These are phyloP conservation scores for Pseudomyrmex flavicornis DNA, from an alignment of 1,140 invertebrate species.

Conservation along the genomic window DNA sequence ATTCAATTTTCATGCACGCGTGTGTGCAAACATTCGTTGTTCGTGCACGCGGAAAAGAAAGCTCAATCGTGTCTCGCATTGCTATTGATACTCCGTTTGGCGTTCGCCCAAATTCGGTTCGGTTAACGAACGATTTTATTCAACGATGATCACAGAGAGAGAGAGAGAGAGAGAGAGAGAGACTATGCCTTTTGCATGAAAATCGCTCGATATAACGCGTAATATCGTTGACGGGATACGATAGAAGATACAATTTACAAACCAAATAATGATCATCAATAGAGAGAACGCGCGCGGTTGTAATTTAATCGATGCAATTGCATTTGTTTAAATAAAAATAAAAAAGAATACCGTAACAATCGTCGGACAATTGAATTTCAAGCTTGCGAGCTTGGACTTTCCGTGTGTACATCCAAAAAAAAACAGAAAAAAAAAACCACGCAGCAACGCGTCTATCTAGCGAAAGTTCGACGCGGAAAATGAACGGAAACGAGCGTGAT, in stretches of 20 bases:
- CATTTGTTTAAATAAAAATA: too few relatives aligned
- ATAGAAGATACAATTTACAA: neutral
- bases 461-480: neutral
- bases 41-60: conserved; percentile 36
- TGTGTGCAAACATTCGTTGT: conserved; percentile 45
- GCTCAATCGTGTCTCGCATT: conserved; percentile 27
- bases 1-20: conserved; percentile 49
- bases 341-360: too few relatives aligned
- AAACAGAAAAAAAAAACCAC: neutral
- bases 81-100: conserved; percentile 49
- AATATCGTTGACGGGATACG: neutral
- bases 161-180: neutral
- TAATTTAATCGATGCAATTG: too few relatives aligned
- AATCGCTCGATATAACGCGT: conserved; percentile 2
- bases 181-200: neutral
- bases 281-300: neutral
- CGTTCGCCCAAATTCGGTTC: conserved; percentile 30
- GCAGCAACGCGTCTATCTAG: neutral
- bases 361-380: neutral
- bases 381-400: neutral
- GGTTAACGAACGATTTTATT: conserved; percentile 52
- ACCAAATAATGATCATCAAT: neutral
- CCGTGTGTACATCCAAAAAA: neutral
- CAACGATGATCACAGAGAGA: conserved; percentile 18
- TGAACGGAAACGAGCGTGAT: neutral